Conservation (phyloP, 2,797 vertebrate genomes). For the Ptychobarbus kaznakovi region DNA sequence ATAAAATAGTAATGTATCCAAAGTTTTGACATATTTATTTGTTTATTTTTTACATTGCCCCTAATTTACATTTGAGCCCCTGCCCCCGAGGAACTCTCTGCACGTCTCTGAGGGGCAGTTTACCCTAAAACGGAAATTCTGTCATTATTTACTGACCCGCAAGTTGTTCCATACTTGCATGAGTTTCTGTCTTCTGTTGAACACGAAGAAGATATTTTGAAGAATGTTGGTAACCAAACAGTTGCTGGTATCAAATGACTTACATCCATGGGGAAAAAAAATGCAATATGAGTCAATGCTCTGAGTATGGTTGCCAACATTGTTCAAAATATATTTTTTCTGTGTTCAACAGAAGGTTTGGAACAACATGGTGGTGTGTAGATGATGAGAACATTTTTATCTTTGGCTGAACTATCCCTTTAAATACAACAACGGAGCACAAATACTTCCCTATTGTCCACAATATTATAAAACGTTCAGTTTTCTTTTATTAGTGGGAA, state of each 20-base stretch:
- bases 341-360: no score
- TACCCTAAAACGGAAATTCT: neutral
- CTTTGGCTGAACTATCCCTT: neutral
- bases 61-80: no score
- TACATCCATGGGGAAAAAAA: no score
- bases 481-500: neutral
- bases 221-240: neutral
- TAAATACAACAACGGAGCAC: neutral
- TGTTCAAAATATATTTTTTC: no score
- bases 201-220: neutral
- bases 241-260: neutral
- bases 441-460: neutral
- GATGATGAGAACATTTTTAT: neutral
- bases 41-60: no score
- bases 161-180: neutral
- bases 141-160: no score
- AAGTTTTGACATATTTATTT: no score
- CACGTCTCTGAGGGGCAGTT: neutral
- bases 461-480: neutral
- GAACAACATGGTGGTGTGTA: no score
- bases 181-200: neutral
- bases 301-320: no score
- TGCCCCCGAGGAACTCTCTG: no score
- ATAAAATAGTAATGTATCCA: no score
- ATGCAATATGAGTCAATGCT: no score